These are phyloP conservation scores for Salmo trutta DNA, from an alignment of 2,797 vertebrate genomes.

Conservation along the genomic window DNA sequence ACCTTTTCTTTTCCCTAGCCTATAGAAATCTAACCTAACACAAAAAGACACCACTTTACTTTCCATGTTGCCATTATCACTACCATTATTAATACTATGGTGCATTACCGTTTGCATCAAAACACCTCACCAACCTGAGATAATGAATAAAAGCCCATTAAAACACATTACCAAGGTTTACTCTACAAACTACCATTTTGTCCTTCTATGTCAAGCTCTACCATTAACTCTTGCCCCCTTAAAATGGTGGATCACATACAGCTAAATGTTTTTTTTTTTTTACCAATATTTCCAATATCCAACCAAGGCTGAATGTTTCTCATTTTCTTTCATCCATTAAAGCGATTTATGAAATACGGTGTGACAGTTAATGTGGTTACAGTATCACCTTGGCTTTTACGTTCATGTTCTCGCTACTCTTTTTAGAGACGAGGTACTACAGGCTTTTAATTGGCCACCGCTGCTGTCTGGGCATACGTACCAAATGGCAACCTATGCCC, in stretches of 20 bases:
- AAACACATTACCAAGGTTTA: background rate
- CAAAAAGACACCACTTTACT: no score
- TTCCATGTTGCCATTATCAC: background rate
- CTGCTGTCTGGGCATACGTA: conserved; percentile 30
- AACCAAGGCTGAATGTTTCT: conserved; percentile 27
- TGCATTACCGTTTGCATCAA: background rate
- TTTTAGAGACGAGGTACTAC: conserved; percentile 49
- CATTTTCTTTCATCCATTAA: conserved; percentile 41
- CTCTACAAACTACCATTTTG: background rate
- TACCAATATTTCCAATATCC: background rate
- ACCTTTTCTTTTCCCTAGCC: background rate
- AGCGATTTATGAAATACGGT: conserved; percentile 37
- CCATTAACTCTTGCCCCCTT: background rate
- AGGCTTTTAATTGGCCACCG: conserved; percentile 69
- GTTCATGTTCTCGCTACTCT: conserved; percentile 56
- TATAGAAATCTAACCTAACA: no score
- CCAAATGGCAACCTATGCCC: background rate
- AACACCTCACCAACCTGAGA: background rate
- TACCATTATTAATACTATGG: background rate
- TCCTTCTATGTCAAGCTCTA: background rate
- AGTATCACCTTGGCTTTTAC: conserved; percentile 60
- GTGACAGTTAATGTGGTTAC: conserved; percentile 70
- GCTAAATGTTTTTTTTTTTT: background rate
- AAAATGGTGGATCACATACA: background rate
- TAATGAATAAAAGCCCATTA: background rate